phyloP scores from a whole-genome alignment of 2,888 invertebrate species.

The Danaus chrysippus region DNA sequence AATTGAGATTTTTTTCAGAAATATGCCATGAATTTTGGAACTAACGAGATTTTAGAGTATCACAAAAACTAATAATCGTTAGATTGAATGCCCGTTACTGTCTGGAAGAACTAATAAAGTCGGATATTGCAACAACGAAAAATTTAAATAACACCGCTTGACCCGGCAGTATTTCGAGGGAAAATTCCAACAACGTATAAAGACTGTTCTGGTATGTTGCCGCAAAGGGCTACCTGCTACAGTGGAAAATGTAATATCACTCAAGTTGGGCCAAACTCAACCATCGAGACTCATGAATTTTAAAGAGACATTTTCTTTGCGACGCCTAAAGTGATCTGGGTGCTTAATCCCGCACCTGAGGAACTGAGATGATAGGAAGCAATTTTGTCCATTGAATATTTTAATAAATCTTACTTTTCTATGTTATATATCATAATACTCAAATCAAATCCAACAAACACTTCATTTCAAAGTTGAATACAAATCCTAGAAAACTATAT shows the following conservation, averaged over 20 bases:
- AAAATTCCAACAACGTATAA: constrained; percentile 25
- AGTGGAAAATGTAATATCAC: constrained; percentile 61
- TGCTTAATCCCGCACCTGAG: constrained; percentile 47
- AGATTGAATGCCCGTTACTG: constrained; percentile 5
- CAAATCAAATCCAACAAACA: too few relatives aligned
- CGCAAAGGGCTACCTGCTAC: constrained; percentile 27
- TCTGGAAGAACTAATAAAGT: constrained; percentile 9
- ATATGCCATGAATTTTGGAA: not conserved
- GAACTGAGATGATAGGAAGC: constrained; percentile 23
- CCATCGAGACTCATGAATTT: constrained; percentile 70
- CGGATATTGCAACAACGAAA: constrained; percentile 8
- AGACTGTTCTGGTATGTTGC: constrained; percentile 23
- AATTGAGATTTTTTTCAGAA: too few relatives aligned
- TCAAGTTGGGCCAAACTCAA: constrained; percentile 53
- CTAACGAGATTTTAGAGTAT: constrained; percentile 3
- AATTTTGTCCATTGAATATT: constrained; percentile 30
- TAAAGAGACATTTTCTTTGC: constrained; percentile 66
- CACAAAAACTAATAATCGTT: constrained; percentile 7
- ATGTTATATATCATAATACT: too few relatives aligned
- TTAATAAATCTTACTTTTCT: constrained; percentile 9
- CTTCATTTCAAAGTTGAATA: too few relatives aligned
- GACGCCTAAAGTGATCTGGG: constrained; percentile 46
- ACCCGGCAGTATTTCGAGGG: constrained; percentile 6
- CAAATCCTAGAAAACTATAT: too few relatives aligned
- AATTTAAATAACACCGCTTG: constrained; percentile 4